Base-by-base conservation (phyloP, 1,140 invertebrate genomes). In the Oryzaephilus surinamensis region DNA sequence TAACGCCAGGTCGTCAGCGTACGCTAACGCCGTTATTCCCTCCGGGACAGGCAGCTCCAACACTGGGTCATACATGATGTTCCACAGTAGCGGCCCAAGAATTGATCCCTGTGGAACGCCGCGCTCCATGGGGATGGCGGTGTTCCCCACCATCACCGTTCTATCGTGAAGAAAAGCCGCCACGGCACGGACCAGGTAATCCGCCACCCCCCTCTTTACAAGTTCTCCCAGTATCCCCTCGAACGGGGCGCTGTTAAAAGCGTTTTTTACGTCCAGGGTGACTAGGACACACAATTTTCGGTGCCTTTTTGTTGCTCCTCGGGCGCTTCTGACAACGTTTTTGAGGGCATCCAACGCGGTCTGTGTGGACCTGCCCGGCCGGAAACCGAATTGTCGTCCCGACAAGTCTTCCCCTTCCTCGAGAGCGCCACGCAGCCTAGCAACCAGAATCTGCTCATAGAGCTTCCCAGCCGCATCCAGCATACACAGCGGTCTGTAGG, bases 81-180 rank as follows among this genome's bases (percentile, higher is more conserved):
- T 67, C 62, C 65, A 69, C 0, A 64, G 38, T 1, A 41, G 23
- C 0, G 65, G 60, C 0, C 64, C 64, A 0, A 66, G 38, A 1
- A 67, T 56, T 0, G 64, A 69, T 0, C 65, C 65, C 46, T 69
- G 65, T 1, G 67, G 66, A 21, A 67, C 64, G 0, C 67, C 64
- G 4, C 15, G 16, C 19, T 7, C 20, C 36, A 21, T 29, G 28
- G 16, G 26, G 16, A 20, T 21, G 16, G 24, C 2, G 28, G 28
- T 18, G 6, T 38, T 30, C 19, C 20, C 32, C 19, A 12, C 12
- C 19, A 18, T 27, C 14, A 15, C 14, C 28, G 8, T 2, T 27
- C 38, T 13, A 18, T 19, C 19, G 30, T 19, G 14, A 7, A 28
- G 20, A 24, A 21, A 12, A 13, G 12, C 21, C 23, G 27, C 15